Percentiles rank a stretch among this genome's conserved stretches.
Conservation (phyloP, 2,888 invertebrate species). For the Micoletzkya japonica region DNA sequence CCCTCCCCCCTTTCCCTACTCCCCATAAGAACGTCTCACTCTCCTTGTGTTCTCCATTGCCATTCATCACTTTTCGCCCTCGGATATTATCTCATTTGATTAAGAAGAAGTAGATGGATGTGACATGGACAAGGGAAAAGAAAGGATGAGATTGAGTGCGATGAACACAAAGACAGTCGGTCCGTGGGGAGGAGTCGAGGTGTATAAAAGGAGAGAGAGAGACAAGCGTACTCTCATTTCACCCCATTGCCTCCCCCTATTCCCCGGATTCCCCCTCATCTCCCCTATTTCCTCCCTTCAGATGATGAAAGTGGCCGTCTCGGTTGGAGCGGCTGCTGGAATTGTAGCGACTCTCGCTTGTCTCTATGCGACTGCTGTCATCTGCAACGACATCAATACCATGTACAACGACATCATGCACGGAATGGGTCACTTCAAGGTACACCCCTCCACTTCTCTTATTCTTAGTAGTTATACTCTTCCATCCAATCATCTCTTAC, state of each 20-base stretch:
- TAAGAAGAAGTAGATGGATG: no score
- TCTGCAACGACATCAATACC: conserved; percentile 49
- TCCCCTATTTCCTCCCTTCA: conserved; percentile 4
- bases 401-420: conserved; percentile 55
- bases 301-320: conserved; percentile 47
- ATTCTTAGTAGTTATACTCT: no score
- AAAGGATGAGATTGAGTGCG: no score
- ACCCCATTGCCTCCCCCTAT: background rate
- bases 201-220: background rate
- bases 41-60: background rate
- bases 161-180: no score
- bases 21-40: conserved; percentile 5
- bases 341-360: conserved; percentile 41
- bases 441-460: conserved; percentile 8
- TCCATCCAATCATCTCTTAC: no score
- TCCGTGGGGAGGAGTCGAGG: no score
- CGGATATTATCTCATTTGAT: background rate
- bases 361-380: conserved; percentile 47
- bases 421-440: conserved; percentile 48
- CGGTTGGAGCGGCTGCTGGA: conserved; percentile 48
- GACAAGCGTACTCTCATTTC: background rate
- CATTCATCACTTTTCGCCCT: background rate
- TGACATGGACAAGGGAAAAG: no score
- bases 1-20: conserved; percentile 5
- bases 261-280: background rate